Conservation (phyloP, 2,797 vertebrate species). For the Luscinia megarhynchos region DNA sequence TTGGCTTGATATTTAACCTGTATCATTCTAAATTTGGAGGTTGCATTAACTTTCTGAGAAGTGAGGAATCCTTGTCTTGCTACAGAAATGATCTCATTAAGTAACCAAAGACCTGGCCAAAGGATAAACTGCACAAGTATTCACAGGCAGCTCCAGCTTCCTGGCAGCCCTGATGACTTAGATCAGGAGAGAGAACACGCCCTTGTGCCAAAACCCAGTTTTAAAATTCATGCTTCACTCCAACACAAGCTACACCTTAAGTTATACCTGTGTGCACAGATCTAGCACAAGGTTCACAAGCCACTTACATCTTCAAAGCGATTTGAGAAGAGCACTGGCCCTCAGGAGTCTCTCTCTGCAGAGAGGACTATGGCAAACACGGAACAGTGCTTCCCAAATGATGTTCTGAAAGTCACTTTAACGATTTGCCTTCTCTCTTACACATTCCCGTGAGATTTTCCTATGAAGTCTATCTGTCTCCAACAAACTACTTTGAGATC, state of each 20-base stretch:
- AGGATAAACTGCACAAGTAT: background rate
- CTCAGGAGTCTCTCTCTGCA: background rate
- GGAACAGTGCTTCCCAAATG: background rate
- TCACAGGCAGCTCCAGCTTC: background rate
- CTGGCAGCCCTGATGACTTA: background rate
- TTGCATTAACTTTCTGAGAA: background rate
- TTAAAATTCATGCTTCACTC: background rate
- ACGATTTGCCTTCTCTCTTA: background rate
- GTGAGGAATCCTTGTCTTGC: background rate
- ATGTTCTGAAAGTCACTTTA: background rate
- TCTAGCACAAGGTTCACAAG: background rate
- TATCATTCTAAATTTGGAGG: background rate
- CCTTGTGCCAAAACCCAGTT: background rate
- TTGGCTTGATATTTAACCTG: background rate
- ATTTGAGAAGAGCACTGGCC: background rate
- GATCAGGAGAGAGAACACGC: background rate
- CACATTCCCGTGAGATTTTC: background rate
- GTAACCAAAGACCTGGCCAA: background rate
- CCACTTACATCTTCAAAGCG: background rate
- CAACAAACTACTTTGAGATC: background rate
- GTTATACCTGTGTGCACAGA: background rate
- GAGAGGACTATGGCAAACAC: background rate
- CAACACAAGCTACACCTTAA: background rate
- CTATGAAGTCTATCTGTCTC: background rate
- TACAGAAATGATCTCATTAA: background rate